Percentiles rank a stretch among this genome's conserved stretches.
Conservation (phyloP, 2,113 vertebrate genomes). For the Cottus gobio region DNA sequence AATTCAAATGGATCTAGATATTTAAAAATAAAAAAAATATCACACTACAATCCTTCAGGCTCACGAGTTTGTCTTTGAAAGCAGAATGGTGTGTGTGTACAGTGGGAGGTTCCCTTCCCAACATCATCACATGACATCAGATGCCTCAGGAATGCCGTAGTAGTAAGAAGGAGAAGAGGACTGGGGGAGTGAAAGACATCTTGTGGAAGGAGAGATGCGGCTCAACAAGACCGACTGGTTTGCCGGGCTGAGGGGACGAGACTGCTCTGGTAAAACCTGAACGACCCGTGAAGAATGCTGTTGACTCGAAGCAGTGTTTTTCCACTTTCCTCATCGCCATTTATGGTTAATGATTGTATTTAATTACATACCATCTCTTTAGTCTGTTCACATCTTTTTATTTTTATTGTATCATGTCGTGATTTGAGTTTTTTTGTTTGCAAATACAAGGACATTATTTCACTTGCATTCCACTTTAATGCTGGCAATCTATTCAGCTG, state of each 20-base stretch:
- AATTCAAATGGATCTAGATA: constrained; percentile 2
- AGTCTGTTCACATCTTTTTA: neutral
- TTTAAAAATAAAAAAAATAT: neutral
- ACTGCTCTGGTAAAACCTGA: constrained; percentile 50
- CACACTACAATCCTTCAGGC: constrained; percentile 34
- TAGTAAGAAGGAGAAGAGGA: constrained; percentile 20
- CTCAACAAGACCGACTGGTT: constrained; percentile 63
- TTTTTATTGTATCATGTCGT: neutral
- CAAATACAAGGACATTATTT: neutral
- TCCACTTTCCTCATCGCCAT: neutral
- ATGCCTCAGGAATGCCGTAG: constrained; percentile 46
- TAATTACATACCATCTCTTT: neutral
- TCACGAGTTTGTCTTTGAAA: constrained; percentile 1
- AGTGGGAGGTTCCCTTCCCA: neutral
- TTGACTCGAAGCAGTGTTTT: neutral
- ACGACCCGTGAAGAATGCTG: neutral
- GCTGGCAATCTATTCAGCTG: no score
- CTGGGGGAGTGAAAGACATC: constrained; percentile 10
- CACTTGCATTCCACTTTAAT: neutral
- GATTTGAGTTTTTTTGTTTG: neutral
- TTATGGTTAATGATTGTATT: neutral
- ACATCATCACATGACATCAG: constrained; percentile 43
- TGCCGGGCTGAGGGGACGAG: neutral
- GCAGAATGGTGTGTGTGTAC: neutral
- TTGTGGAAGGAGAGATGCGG: constrained; percentile 42